Evolutionary conservation across 2,797 vertebrate genomes (phyloP), one percentile per base, ranked within the genome.

Genomic region (Spondyliosoma cantharus): DNA sequence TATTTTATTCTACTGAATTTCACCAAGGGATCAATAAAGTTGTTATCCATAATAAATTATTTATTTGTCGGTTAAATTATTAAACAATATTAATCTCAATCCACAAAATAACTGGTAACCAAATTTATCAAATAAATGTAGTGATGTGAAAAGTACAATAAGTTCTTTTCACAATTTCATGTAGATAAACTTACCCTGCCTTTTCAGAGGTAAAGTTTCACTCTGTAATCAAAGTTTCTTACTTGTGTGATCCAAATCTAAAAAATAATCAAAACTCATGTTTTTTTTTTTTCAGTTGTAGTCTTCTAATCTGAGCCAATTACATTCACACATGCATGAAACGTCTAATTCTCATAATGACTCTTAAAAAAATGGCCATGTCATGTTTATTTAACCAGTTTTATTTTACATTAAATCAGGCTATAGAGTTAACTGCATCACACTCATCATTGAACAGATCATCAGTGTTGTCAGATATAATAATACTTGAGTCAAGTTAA

Each of bases 391-490:
- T 67, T 69, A 81, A 86, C 60, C 71, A 58, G 66, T 87, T 95
- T 95, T 94, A 95, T 93, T 95, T 88, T n/a, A 87, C 90, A 92
- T 90, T 79, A 90, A 92, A 89, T 90, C 89, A 91, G 82, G 78
- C 87, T 92, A 90, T 79, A 93, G 79, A 78, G 83, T 86, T 90
- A 90, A 93, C 86, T 83, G 90, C 92, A 93, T 91, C 83, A 92
- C 82, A 89, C 81, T 89, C 86, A 74, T 89, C 82, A 83, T 74
- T 87, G 74, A 85, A 90, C 91, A 89, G 86, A 80, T 82, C 83
- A 81, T 89, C 90, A 90, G 84, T 87, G 84, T 86, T 83, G 87
- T 92, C 86, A 90, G 89, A 86, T 80, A 80, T 83, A 73, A 81
- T 83, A 89, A 85, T 85, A 92, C 59, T 90, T 71, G 24, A 88